Conservation (phyloP, 2,113 vertebrate genomes). For the Smithornis capensis region DNA sequence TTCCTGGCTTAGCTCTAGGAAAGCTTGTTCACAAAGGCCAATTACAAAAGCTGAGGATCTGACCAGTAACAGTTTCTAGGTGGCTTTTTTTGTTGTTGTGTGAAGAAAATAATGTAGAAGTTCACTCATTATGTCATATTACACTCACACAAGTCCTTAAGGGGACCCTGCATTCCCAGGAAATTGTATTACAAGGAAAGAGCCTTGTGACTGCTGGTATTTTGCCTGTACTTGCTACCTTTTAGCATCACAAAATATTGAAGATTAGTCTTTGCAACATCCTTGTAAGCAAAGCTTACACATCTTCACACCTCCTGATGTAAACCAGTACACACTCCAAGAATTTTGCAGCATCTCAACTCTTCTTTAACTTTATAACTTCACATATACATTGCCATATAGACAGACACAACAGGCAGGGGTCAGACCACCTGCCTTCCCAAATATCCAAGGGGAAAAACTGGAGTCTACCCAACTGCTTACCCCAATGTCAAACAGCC, state of each 20-base stretch:
- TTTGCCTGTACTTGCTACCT: neutral
- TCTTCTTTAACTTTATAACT: neutral
- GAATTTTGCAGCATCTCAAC: neutral
- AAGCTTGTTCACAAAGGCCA: neutral
- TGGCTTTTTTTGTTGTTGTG: neutral
- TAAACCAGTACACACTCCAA: neutral
- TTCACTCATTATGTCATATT: neutral
- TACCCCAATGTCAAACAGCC: accelerated
- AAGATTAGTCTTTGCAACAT: neutral
- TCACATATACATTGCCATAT: neutral
- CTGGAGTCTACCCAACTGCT: too few relatives aligned
- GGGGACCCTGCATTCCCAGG: neutral
- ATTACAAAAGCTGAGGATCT: neutral
- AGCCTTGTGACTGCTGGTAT: neutral
- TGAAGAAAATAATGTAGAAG: neutral
- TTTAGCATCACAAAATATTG: neutral
- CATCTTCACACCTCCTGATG: neutral
- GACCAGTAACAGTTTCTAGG: neutral
- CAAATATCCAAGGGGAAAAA: neutral
- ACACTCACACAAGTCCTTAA: neutral
- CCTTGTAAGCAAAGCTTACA: neutral
- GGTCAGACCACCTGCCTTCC: neutral
- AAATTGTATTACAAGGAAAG: neutral
- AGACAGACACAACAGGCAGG: neutral
- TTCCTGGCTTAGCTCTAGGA: neutral